Base-by-base conservation (phyloP, 2,113 vertebrate genomes). In the Anser brachyrhynchus region DNA sequence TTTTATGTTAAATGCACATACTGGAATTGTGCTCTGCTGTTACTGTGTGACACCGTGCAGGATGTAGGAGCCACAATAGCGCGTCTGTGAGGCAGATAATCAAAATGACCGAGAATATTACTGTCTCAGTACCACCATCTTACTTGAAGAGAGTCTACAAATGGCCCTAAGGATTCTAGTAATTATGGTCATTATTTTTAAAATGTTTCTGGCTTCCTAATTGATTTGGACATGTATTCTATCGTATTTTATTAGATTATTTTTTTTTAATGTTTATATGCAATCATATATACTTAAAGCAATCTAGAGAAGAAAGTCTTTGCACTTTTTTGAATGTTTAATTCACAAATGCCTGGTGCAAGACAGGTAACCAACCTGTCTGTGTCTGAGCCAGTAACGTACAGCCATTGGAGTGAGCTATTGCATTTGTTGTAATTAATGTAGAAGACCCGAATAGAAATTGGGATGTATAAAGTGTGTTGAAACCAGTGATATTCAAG, bases 41-140 rank as follows among this genome's bases (percentile, higher is more conserved):
- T 76, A 0, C 13, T 77, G 44, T 31, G 2, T 25, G 44, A 18
- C 1, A 4, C 4, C 0, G 1, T 79, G 84, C 84, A 70, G 49
- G 49, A 15, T 58, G 44, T 62, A 82, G 85, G 39, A 65, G 59
- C 16, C 11, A 12, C 73, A 75, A 74, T 0, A 65, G 81, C 78
- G 39, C 57, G 49, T 62, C 66, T 73, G 16, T 35, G 67, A 80
- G 73, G 52, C 58, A 73, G 71, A 14, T 59, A 9, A 59, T 72
- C 2, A 14, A 49, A 82, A n/a, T 39, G 10, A 17, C 25, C 28
- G 85, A 37, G 18, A 77, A 41, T 64, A 43, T 20, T 22, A 21
- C 13, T 58, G 31, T 66, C 7, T 80, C 2, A 0, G 3, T 71
- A 69, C 39, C 78, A 82, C 2, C 57, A 7, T 58, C 35, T 37